These are phyloP conservation scores for Phrynosoma platyrhinos DNA, from an alignment of 2,113 vertebrate genomes.

Conservation along the genomic window DNA sequence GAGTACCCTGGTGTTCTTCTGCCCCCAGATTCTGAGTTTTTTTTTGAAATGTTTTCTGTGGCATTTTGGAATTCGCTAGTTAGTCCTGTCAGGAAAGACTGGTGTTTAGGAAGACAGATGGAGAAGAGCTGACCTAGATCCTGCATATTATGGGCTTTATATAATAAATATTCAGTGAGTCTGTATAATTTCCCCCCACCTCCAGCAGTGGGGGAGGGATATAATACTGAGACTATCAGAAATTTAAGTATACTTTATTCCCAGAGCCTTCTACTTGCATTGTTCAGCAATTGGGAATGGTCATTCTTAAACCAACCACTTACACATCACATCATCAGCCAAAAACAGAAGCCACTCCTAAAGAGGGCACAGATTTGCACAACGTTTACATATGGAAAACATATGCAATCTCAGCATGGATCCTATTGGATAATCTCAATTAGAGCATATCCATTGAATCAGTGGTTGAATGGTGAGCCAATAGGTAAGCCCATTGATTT, in stretches of 20 bases:
- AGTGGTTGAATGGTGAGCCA: too few species aligned
- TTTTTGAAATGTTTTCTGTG: background rate
- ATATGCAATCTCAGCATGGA: too few species aligned
- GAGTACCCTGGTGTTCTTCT: background rate
- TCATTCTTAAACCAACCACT: too few species aligned
- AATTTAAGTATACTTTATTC: background rate
- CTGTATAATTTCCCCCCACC: background rate
- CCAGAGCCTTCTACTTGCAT: background rate
- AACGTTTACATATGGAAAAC: too few species aligned
- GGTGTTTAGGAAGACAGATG: background rate
- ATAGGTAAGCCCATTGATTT: too few species aligned
- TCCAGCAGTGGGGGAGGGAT: background rate
- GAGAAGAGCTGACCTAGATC: background rate
- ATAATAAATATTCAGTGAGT: background rate
- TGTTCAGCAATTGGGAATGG: too few species aligned
- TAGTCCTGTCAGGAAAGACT: background rate
- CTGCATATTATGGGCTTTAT: background rate
- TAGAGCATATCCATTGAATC: too few species aligned
- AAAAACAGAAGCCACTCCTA: too few species aligned
- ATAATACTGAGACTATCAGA: background rate
- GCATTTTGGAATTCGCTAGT: background rate
- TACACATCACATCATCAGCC: too few species aligned
- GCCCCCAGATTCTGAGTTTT: background rate
- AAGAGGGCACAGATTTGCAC: too few species aligned
- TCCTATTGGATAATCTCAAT: too few species aligned